These are phyloP conservation scores for Pantherophis vulpinus DNA, from an alignment of 2,797 vertebrate species.

Conservation along the genomic window DNA sequence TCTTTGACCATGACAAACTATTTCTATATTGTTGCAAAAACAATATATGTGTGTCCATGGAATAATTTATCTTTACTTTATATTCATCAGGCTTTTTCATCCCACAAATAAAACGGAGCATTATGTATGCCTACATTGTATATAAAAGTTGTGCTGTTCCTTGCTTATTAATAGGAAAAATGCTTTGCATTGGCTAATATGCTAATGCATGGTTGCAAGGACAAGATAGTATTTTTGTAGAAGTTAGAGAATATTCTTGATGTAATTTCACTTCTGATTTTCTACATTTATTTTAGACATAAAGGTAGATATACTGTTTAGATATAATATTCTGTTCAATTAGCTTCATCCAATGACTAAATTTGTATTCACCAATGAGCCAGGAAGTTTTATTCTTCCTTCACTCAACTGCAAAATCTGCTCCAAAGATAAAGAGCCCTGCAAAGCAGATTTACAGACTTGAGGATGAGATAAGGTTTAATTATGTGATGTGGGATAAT, in stretches of 20 bases:
- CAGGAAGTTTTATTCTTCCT: not conserved
- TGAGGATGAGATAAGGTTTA: not conserved
- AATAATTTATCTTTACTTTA: not conserved
- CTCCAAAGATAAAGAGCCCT: not conserved
- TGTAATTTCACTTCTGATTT: not conserved
- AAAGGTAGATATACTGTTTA: not conserved
- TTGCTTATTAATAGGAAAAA: not conserved
- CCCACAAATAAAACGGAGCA: not conserved
- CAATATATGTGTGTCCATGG: not conserved
- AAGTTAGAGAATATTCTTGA: not conserved
- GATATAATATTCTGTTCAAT: not conserved
- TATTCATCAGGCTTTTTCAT: not conserved
- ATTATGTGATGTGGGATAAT: not conserved
- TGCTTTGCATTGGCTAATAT: not conserved
- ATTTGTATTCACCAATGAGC: not conserved
- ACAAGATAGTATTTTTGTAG: not conserved
- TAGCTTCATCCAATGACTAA: not conserved
- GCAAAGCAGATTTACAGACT: not conserved
- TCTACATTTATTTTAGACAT: not conserved
- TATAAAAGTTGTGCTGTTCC: not conserved
- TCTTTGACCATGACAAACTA: not conserved
- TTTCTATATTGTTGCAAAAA: not conserved
- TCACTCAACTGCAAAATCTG: not conserved
- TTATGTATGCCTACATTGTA: not conserved
- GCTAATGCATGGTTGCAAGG: not conserved